Percentiles rank a stretch among this genome's conserved stretches.
These are phyloP conservation scores for Allolobophora icterica DNA, from an alignment of 2,888 invertebrate species.

Conservation along the genomic window DNA sequence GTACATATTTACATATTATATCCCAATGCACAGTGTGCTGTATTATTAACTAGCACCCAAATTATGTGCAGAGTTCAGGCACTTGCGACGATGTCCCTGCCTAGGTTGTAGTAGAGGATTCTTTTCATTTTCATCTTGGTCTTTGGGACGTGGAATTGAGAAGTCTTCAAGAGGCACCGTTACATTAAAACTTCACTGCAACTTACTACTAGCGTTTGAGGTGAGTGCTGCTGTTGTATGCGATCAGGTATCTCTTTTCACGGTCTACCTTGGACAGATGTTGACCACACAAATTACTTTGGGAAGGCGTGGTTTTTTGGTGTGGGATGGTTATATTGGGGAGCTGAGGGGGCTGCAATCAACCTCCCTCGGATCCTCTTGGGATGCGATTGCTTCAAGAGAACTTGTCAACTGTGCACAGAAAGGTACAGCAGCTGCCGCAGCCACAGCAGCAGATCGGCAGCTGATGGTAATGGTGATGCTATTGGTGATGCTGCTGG, in stretches of 20 bases:
- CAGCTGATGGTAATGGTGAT: not conserved
- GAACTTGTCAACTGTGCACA: slow-evolving; percentile 11
- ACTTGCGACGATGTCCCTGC: not conserved
- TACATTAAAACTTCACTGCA: not conserved
- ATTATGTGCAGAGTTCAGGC: not conserved
- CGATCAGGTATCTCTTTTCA: not conserved
- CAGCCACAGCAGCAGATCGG: not conserved
- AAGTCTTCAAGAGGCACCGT: too few species aligned
- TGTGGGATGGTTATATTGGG: not conserved
- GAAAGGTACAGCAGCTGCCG: not conserved
- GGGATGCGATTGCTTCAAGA: slow-evolving; percentile 4
- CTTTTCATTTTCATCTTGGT: too few species aligned
- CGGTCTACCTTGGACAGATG: not conserved
- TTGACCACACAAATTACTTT: not conserved
- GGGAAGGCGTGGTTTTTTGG: not conserved
- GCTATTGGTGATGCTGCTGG: not conserved
- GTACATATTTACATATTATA: too few species aligned
- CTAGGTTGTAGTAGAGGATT: too few species aligned
- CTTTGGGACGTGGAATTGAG: too few species aligned
- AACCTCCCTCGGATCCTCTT: not conserved
- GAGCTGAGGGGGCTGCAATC: not conserved
- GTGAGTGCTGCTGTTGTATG: not conserved
- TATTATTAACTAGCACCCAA: too few species aligned
- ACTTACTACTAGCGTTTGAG: not conserved
- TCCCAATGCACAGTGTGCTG: too few species aligned